Base-by-base conservation (phyloP, 2,888 invertebrate genomes). In the Octonoba sinensis region DNA sequence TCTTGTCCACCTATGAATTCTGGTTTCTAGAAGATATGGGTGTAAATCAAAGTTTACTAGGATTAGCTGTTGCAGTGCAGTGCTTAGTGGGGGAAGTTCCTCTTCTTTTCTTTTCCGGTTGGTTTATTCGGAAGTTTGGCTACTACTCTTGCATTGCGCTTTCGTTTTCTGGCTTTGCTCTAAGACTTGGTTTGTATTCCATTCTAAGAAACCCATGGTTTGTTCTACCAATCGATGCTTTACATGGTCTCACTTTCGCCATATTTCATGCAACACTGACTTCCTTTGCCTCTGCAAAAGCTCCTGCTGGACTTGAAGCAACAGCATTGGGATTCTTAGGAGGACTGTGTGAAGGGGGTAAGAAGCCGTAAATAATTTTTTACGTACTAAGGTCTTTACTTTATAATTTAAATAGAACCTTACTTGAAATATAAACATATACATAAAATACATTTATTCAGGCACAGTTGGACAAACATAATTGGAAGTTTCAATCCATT, bases 291-390 rank as follows among this genome's bases (percentile, higher is more conserved):
- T 66, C 59, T 1, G 62, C 36, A 3, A 67, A 54, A 22, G 77
- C 83, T 2, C 73, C 78, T 13, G 57, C 15, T 67, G 83, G 83
- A 27, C 18, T 67, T 1, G 83, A 83, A 65, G 94, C 95, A 0
- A 96, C 96, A n/a, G 92, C 95, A 87, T 95, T 95, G 91, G 96
- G 95, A 71, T 89, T 96, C 57, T 93, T 95, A 27, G 95, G 95
- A 16, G 95, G 94, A 1, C 90, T 95, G 60, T 96, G 95, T 87
- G 96, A 96, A 90, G 96, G 96, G 18, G 96, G 93, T 82, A 66
- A 76, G 82, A 11, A 36, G n/a, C n/a, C n/a, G n/a, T n/a, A n/a
- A n/a, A n/a, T n/a, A n/a, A n/a, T n/a, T 12, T 22, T 11, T n/a
- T 3, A 16, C 4, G 8, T 16, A 36, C 3, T 24, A 36, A 16